These are phyloP conservation scores for Margarornis squamiger DNA, from an alignment of 2,797 vertebrate genomes.

Conservation along the genomic window DNA sequence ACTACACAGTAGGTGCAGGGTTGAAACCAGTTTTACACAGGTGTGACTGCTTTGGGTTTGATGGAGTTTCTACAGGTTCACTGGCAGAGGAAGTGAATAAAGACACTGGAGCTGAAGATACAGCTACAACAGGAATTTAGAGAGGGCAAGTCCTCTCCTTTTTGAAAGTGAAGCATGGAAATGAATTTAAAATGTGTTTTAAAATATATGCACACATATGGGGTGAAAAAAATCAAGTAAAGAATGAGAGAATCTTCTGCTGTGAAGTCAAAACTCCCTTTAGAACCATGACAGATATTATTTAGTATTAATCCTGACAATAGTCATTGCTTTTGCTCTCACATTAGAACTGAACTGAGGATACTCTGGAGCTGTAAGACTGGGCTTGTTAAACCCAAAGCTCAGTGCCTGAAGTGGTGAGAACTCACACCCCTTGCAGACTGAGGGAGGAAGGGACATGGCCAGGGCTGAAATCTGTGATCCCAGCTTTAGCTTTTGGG, in stretches of 20 bases:
- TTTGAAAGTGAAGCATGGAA: neutral
- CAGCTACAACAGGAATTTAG: neutral
- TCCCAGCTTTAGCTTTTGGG: neutral
- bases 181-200: neutral
- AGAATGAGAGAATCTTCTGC: neutral
- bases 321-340: neutral
- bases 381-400: neutral
- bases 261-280: neutral
- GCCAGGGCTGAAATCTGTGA: neutral
- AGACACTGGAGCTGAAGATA: neutral
- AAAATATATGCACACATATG: neutral
- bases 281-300: neutral
- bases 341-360: neutral
- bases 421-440: neutral
- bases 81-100: neutral
- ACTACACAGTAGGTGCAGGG: neutral
- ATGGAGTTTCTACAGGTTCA: neutral
- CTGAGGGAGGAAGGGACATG: neutral
- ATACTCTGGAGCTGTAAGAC: neutral
- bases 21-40: neutral
- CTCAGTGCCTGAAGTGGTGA: neutral
- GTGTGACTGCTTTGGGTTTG: neutral
- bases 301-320: neutral
- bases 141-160: neutral
- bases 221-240: too few relatives aligned